These are phyloP conservation scores for Gisinianus flammeolus DNA, from an alignment of 2,888 invertebrate species.

Conservation along the genomic window DNA sequence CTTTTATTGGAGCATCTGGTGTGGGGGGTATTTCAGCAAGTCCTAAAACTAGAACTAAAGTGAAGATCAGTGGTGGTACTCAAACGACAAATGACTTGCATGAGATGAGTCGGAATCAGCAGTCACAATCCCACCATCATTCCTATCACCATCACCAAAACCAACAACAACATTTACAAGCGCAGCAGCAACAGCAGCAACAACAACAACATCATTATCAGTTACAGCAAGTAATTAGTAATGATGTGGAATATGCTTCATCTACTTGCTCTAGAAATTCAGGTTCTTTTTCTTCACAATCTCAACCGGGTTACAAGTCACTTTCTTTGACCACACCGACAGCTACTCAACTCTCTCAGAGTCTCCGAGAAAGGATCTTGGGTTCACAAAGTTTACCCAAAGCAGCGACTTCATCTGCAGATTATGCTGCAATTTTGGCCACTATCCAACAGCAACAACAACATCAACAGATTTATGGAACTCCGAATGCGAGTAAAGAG, in stretches of 20 bases:
- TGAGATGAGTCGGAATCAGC: conserved; percentile 51
- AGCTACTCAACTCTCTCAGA: conserved; percentile 84
- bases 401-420: conserved; percentile 61
- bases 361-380: conserved; percentile 80
- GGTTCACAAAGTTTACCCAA: conserved; percentile 88
- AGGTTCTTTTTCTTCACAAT: conserved; percentile 49
- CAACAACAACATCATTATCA: conserved; percentile 62
- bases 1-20: conserved; percentile 7
- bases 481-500: conserved; percentile 57
- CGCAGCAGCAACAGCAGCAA: conserved; percentile 61
- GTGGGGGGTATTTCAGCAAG: conserved; percentile 29
- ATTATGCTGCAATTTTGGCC: conserved; percentile 62
- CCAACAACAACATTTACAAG: conserved; percentile 66
- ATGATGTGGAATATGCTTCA: conserved; percentile 40
- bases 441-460: conserved; percentile 66
- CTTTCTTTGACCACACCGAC: conserved; percentile 84
- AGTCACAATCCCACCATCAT: conserved; percentile 42
- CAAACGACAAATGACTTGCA: conserved; percentile 73
- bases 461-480: conserved; percentile 53
- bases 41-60: conserved; percentile 61
- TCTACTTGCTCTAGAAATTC: conserved; percentile 51
- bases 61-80: conserved; percentile 88
- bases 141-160: conserved; percentile 37
- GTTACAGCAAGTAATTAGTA: background rate
- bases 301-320: conserved; percentile 75